Percentiles rank a stretch among this genome's conserved stretches.
These are phyloP conservation scores for Cistogaster globosa DNA, from an alignment of 2,888 invertebrate genomes.

Conservation along the genomic window DNA sequence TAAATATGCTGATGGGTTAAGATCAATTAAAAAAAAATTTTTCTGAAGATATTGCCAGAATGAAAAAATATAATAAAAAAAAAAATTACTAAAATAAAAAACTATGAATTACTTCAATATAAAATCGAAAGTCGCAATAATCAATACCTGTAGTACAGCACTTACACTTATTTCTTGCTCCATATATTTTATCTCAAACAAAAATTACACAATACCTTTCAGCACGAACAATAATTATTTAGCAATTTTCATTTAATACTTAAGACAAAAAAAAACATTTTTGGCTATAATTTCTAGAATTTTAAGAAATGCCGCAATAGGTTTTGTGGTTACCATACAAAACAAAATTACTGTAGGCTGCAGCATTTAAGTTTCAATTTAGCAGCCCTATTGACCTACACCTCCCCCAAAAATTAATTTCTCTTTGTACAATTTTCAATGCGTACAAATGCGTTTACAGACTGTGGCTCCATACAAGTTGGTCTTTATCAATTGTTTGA, in stretches of 20 bases:
- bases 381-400: constrained; percentile 39
- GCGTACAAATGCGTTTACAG: constrained; percentile 43
- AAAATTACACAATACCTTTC: too few relatives aligned
- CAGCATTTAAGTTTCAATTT: constrained; percentile 39
- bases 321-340: constrained; percentile 32
- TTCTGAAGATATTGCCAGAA: too few relatives aligned
- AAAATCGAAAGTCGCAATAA: too few relatives aligned
- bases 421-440: constrained; percentile 36
- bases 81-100: too few relatives aligned
- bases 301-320: constrained; percentile 34
- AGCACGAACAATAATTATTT: too few relatives aligned
- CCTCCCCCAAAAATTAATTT: constrained; percentile 41
- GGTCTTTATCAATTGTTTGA: constrained; percentile 33
- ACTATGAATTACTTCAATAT: too few relatives aligned
- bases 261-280: not conserved
- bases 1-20: too few relatives aligned
- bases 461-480: not conserved
- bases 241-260: not conserved
- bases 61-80: too few relatives aligned
- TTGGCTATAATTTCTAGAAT: not conserved
- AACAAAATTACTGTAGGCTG: constrained; percentile 6
- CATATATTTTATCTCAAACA: too few relatives aligned
- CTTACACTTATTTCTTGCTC: too few relatives aligned
- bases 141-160: too few relatives aligned
- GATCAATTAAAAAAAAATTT: too few relatives aligned